Evolutionary conservation across 2,888 invertebrate species (phyloP).

Genomic region (Acanthococcus lagerstroemiae): DNA sequence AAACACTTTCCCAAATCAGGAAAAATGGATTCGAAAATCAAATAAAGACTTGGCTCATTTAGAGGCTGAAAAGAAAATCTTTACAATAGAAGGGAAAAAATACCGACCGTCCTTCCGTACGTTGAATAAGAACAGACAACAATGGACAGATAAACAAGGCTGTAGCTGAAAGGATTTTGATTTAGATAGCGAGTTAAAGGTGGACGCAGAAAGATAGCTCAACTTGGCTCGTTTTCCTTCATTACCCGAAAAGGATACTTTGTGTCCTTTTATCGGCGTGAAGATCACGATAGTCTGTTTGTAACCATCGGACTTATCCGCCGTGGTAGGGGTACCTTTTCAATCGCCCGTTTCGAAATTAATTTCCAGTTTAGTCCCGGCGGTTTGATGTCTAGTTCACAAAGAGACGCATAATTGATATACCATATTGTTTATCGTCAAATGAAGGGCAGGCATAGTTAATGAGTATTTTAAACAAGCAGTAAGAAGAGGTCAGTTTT

Average conservation of each 20-base stretch:
- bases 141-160: constrained; percentile 23
- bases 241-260: neutral
- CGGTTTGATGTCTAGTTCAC: no score
- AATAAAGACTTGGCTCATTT: constrained; percentile 21
- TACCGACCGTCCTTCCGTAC: neutral
- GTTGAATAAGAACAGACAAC: constrained; percentile 17
- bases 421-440: no score
- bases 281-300: no score
- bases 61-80: constrained; percentile 13
- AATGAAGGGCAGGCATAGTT: no score
- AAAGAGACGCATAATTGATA: no score
- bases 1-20: no score
- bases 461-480: no score
- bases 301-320: no score
- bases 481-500: no score
- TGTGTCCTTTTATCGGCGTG: neutral
- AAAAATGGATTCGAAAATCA: neutral
- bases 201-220: constrained; percentile 2
- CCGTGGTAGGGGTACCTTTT: no score
- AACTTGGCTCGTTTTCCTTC: neutral
- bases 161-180: constrained; percentile 23
- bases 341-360: no score
- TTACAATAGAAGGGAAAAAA: constrained; percentile 11
- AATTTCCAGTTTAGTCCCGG: no score
- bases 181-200: constrained; percentile 12